Percentiles rank a stretch among this genome's conserved stretches.
Evolutionary conservation across 2,797 vertebrate genomes (phyloP).

Genomic region (Artibeus jamaicensis): DNA sequence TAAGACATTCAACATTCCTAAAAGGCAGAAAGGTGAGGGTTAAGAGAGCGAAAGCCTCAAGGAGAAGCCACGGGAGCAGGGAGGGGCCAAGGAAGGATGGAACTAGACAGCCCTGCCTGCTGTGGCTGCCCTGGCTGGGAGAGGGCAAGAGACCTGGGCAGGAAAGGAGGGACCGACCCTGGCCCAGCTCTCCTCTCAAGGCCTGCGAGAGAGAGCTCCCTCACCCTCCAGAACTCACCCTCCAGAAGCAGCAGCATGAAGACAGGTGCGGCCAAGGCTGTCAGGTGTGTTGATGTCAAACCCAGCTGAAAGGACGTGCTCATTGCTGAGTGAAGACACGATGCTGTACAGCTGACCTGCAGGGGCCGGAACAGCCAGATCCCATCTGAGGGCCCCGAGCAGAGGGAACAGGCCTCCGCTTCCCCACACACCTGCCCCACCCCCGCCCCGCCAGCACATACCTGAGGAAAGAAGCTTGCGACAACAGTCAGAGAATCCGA

Average conservation of each 20-base stretch:
- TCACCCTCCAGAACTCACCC: conserved; percentile 83
- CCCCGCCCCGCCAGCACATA: conserved; percentile 61
- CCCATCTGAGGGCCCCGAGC: background rate
- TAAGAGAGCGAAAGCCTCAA: background rate
- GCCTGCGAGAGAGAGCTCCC: fast-evolving
- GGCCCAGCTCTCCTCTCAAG: background rate
- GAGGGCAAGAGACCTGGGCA: background rate
- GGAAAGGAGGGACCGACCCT: background rate
- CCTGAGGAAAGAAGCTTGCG: conserved; percentile 99
- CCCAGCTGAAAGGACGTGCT: conserved; percentile 96
- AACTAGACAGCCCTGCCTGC: background rate
- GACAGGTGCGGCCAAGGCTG: conserved; percentile 97
- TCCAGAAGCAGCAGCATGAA: conserved; percentile 98
- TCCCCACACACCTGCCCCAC: fast-evolving
- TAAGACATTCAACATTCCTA: conserved; percentile 99
- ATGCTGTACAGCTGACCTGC: conserved; percentile 99
- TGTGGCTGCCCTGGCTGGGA: background rate
- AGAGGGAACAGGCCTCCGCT: background rate
- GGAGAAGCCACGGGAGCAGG: background rate
- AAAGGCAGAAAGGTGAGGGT: background rate
- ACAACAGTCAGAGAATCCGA: conserved; percentile 99
- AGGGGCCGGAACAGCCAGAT: background rate
- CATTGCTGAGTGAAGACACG: conserved; percentile 98
- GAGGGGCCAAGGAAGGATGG: background rate
- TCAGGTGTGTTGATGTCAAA: conserved; percentile 98